Conservation (phyloP, 2,888 invertebrate species). For the Celastrina argiolus region DNA sequence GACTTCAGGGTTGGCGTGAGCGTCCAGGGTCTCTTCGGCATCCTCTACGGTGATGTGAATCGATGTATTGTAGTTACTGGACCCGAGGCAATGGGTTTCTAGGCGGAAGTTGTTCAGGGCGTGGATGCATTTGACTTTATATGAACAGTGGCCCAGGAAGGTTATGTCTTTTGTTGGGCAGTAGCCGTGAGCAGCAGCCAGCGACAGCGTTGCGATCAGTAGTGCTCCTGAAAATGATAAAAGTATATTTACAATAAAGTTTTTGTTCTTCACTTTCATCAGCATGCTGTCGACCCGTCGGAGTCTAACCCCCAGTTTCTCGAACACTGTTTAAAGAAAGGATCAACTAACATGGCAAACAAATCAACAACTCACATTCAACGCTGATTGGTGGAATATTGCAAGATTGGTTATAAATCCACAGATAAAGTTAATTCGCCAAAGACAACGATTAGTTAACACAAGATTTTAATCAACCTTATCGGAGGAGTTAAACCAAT, state of each 20-base stretch:
- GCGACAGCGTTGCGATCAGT: conserved; percentile 37
- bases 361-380: too few relatives aligned
- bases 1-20: conserved; percentile 41
- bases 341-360: too few relatives aligned
- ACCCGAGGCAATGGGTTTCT: conserved; percentile 48
- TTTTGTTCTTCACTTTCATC: too few relatives aligned
- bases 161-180: conserved; percentile 45
- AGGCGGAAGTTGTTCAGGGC: conserved; percentile 44
- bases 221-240: conserved; percentile 41
- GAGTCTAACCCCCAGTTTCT: too few relatives aligned
- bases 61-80: conserved; percentile 49
- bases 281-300: too few relatives aligned
- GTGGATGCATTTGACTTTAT: conserved; percentile 46
- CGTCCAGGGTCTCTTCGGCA: conserved; percentile 43
- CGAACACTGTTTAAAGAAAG: too few relatives aligned
- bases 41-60: conserved; percentile 51
- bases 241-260: not conserved
- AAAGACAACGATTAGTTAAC: too few relatives aligned
- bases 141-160: conserved; percentile 44
- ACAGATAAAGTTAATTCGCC: too few relatives aligned
- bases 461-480: too few relatives aligned
- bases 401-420: too few relatives aligned
- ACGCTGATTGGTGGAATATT: too few relatives aligned
- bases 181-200: conserved; percentile 39
- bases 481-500: too few relatives aligned